phyloP scores from a whole-genome alignment of 1,140 invertebrate genomes.

The Zophobas morio region DNA sequence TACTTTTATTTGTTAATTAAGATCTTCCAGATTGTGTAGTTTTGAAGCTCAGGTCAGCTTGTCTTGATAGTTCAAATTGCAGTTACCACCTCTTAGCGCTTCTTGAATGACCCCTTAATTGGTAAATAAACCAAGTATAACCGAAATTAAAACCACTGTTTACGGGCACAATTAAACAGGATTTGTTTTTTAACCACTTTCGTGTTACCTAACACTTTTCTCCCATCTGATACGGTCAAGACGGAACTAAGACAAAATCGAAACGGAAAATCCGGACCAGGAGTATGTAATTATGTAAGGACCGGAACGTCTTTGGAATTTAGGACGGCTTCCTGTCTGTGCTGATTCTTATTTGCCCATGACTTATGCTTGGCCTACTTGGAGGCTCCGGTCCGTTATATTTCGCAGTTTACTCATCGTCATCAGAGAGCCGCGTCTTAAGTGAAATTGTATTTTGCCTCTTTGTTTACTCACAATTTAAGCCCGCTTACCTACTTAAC shows the following conservation, averaged over 20 bases:
- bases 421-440: conserved; percentile 22
- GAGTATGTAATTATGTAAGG: conserved; percentile 16
- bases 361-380: conserved; percentile 39
- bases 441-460: conserved; percentile 36
- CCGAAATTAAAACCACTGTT: too few species aligned
- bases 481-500: conserved; percentile 36
- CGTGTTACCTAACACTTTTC: not conserved
- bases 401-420: conserved; percentile 41
- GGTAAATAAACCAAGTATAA: too few species aligned
- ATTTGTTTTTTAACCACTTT: not conserved
- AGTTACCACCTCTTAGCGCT: too few species aligned
- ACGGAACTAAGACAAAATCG: not conserved
- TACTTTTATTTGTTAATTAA: too few species aligned
- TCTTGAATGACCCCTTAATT: too few species aligned
- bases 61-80: too few species aligned
- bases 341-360: conserved; percentile 32
- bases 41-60: too few species aligned
- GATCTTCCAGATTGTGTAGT: too few species aligned
- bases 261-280: not conserved
- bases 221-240: not conserved
- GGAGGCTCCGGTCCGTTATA: conserved; percentile 18
- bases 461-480: conserved; percentile 29
- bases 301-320: conserved; percentile 29
- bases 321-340: conserved; percentile 30
- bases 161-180: not conserved